phyloP scores from a whole-genome alignment of 2,797 vertebrate genomes.

The Toxotes lorentzi region DNA sequence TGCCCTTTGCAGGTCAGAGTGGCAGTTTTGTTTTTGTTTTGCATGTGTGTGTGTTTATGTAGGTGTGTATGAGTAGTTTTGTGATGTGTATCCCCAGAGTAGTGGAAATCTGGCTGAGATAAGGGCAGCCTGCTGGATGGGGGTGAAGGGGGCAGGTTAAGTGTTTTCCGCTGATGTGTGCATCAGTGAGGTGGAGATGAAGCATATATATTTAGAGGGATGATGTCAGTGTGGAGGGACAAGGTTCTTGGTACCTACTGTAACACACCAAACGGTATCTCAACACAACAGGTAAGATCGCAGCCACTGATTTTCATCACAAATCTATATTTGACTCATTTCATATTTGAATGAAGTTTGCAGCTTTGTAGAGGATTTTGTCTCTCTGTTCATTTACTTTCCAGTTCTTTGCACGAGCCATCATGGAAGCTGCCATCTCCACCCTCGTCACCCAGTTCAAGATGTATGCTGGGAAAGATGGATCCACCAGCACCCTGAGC shows the following conservation, averaged over 20 bases:
- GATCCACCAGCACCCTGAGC: conserved; percentile 80
- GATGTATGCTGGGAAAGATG: conserved; percentile 80
- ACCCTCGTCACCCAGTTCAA: conserved; percentile 83
- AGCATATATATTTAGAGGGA: conserved; percentile 70
- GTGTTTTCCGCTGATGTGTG: conserved; percentile 86
- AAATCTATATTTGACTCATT: neutral
- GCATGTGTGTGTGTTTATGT: conserved; percentile 31
- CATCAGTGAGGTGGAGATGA: conserved; percentile 47
- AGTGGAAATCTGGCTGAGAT: conserved; percentile 63
- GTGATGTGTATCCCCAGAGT: conserved; percentile 37
- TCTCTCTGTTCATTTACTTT: neutral
- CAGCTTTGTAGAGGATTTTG: neutral
- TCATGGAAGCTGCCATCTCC: conserved; percentile 86
- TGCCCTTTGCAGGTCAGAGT: conserved; percentile 59
- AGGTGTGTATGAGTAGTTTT: conserved; percentile 32
- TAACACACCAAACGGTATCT: conserved; percentile 11
- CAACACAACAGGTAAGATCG: conserved; percentile 55
- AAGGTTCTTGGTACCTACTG: conserved; percentile 33
- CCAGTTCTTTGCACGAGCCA: conserved; percentile 25
- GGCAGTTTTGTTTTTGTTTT: conserved; percentile 29
- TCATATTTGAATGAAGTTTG: neutral
- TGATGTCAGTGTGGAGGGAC: conserved; percentile 37
- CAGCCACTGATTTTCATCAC: neutral
- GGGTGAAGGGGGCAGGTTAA: conserved; percentile 51
- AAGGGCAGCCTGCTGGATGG: conserved; percentile 47